Evolutionary conservation across 1,140 invertebrate genomes (phyloP).

Genomic region (Melitaea cinxia): DNA sequence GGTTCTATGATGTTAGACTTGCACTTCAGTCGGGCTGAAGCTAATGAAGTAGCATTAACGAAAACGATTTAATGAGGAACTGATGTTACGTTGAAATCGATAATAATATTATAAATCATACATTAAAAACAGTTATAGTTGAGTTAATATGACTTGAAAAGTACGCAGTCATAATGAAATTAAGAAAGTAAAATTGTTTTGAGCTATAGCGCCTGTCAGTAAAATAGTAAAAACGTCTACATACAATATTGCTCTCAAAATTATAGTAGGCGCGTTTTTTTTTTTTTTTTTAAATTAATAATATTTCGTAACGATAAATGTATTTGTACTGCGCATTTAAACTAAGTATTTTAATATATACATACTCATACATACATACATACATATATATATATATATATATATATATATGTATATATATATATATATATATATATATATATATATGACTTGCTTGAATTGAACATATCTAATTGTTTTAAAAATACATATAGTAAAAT

Average conservation of each 20-base stretch:
- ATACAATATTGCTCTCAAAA: not conserved
- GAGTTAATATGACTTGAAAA: too few relatives aligned
- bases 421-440: too few relatives aligned
- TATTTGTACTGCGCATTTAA: not conserved
- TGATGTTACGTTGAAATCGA: not conserved
- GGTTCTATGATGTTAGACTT: not conserved
- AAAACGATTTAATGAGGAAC: constrained; percentile 2
- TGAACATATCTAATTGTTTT: too few relatives aligned
- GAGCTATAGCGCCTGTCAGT: not conserved
- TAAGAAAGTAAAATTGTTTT: too few relatives aligned
- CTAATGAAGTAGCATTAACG: not conserved
- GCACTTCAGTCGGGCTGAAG: not conserved
- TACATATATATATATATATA: too few relatives aligned
- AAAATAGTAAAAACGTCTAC: not conserved
- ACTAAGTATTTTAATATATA: not conserved
- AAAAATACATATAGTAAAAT: too few relatives aligned
- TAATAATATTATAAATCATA: not conserved
- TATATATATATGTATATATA: too few relatives aligned
- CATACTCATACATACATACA: not conserved
- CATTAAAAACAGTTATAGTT: not conserved
- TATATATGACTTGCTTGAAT: too few relatives aligned
- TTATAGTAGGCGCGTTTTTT: not conserved
- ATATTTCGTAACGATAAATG: not conserved
- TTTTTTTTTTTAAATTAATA: not conserved
- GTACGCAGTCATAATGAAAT: too few relatives aligned